phyloP scores from a whole-genome alignment of 2,113 vertebrate genomes.

The Irena cyanogastra region DNA sequence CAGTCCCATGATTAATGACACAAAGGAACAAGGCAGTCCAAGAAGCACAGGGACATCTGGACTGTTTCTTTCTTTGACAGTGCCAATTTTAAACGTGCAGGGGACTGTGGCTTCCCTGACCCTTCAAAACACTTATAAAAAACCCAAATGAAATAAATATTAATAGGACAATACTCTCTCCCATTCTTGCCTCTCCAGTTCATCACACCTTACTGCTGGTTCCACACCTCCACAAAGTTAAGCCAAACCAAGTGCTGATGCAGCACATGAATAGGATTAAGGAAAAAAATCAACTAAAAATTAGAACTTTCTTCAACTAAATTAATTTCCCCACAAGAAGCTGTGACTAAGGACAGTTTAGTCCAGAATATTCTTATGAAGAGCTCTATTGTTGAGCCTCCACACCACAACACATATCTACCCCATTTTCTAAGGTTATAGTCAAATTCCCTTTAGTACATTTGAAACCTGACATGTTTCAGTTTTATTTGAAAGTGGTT shows the following conservation, averaged over 20 bases:
- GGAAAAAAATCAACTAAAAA: not conserved
- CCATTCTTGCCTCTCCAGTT: not conserved
- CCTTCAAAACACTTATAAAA: not conserved
- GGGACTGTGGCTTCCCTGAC: not conserved
- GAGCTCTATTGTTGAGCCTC: not conserved
- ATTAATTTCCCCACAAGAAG: not conserved
- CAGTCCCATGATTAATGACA: not conserved
- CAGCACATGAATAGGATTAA: not conserved
- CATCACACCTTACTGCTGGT: not conserved
- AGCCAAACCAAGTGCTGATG: not conserved
- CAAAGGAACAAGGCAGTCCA: not conserved
- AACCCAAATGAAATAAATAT: not conserved
- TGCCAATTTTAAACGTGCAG: not conserved
- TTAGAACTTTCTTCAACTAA: not conserved
- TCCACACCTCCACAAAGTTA: not conserved
- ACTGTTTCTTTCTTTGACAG: not conserved
- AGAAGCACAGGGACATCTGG: not conserved
- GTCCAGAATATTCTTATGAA: not conserved
- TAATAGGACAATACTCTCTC: not conserved
- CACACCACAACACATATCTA: rapidly evolving
- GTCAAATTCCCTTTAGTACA: not conserved
- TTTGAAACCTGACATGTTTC: not conserved
- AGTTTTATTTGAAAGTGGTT: not conserved
- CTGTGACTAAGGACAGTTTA: not conserved
- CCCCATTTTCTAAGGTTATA: not conserved